Conservation (phyloP, 1,140 invertebrate species). For the Pogonomyrmex barbatus region DNA sequence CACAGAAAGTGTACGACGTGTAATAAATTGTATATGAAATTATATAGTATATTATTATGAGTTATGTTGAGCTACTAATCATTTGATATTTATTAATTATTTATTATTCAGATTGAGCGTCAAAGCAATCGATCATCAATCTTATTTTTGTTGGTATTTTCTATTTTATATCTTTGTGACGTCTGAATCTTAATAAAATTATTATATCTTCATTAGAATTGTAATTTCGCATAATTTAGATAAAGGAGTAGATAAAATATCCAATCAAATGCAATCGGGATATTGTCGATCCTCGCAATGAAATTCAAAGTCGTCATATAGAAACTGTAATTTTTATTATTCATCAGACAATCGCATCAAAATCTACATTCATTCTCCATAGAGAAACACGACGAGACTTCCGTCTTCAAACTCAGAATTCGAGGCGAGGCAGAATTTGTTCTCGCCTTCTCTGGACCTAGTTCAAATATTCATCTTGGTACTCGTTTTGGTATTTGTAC, state of each 20-base stretch:
- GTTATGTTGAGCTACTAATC: background rate
- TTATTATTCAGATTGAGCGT: background rate
- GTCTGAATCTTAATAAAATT: too few relatives aligned
- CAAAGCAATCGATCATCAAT: background rate
- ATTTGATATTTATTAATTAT: too few relatives aligned
- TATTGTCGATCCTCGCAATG: background rate
- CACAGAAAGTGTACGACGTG: too few relatives aligned
- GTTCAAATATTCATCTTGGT: background rate
- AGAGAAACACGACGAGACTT: background rate
- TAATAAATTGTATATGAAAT: background rate
- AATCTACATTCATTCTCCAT: background rate
- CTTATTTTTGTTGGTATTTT: background rate
- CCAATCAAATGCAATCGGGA: background rate
- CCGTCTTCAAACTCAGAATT: background rate
- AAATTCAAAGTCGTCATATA: background rate
- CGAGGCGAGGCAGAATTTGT: background rate
- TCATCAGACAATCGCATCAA: background rate
- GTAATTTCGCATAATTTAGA: background rate
- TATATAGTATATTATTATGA: background rate
- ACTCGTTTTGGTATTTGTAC: conserved; percentile 67
- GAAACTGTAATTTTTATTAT: background rate
- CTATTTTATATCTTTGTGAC: background rate
- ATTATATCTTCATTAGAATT: background rate
- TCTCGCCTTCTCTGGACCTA: background rate
- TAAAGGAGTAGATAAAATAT: background rate